Evolutionary conservation across 2,797 vertebrate genomes (phyloP).

Genomic region (Ambastaia sidthimunki): DNA sequence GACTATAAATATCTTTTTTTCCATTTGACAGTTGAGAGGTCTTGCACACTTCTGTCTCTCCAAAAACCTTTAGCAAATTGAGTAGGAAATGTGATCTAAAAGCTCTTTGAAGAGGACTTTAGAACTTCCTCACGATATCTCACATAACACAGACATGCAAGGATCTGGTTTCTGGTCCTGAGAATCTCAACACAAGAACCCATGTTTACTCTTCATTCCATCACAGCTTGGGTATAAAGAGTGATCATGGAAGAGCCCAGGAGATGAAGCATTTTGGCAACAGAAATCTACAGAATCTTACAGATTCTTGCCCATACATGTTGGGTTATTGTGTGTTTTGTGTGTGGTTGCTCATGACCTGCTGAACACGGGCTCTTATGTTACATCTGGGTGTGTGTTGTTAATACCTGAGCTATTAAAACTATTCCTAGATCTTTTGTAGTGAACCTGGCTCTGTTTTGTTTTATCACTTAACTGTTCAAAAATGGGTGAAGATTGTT

Average conservation of each 20-base stretch:
- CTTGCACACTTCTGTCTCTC: neutral
- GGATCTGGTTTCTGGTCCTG: conserved; percentile 39
- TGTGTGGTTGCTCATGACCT: no score
- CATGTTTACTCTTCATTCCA: conserved; percentile 12
- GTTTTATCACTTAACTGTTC: neutral
- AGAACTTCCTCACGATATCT: conserved; percentile 4
- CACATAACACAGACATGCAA: neutral
- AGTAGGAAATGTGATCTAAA: conserved; percentile 40
- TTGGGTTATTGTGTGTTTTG: no score
- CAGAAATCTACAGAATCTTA: no score
- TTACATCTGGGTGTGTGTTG: neutral
- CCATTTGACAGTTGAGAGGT: neutral
- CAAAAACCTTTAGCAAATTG: conserved; percentile 8
- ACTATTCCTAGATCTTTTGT: neutral
- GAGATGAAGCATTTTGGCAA: neutral
- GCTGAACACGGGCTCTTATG: neutral
- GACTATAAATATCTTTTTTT: neutral
- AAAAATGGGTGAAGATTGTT: conserved; percentile 58
- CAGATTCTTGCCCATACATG: no score
- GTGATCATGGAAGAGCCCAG: neutral
- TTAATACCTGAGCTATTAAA: neutral
- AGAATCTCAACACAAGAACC: conserved; percentile 18
- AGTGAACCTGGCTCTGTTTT: neutral
- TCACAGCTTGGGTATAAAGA: neutral
- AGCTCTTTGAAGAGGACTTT: neutral